Percentiles rank a stretch among this genome's conserved stretches.
Evolutionary conservation across 2,888 invertebrate genomes (phyloP).

Genomic region (Hemistola chrysoprasaria): DNA sequence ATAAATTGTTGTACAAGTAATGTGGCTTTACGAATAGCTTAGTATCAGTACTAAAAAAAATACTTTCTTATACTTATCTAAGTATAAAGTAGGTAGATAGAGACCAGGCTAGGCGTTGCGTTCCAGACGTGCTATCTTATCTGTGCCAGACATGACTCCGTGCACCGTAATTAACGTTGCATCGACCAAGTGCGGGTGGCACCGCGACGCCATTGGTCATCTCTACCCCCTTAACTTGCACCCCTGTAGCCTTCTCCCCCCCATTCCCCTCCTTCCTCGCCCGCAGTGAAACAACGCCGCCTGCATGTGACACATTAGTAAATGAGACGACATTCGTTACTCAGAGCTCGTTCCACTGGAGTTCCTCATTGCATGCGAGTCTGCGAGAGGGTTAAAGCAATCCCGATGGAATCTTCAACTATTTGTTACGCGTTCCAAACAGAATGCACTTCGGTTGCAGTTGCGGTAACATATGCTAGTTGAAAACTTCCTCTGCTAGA

Average conservation of each 20-base stretch:
- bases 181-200: slow-evolving; percentile 48
- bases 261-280: slow-evolving; percentile 33
- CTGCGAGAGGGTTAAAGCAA: slow-evolving; percentile 34
- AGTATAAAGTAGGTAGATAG: too few species aligned
- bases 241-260: slow-evolving; percentile 22
- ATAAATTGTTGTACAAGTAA: too few species aligned
- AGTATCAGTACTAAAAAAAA: too few species aligned
- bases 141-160: slow-evolving; percentile 31
- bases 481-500: slow-evolving; percentile 17
- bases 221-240: slow-evolving; percentile 34
- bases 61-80: too few species aligned
- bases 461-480: slow-evolving; percentile 27
- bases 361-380: slow-evolving; percentile 60
- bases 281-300: slow-evolving; percentile 73
- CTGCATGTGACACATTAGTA: slow-evolving; percentile 83
- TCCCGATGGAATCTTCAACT: slow-evolving; percentile 25
- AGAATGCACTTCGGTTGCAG: slow-evolving; percentile 22
- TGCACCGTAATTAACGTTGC: slow-evolving; percentile 69
- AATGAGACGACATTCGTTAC: slow-evolving; percentile 82
- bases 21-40: too few species aligned
- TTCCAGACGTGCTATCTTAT: slow-evolving; percentile 16
- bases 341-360: slow-evolving; percentile 60
- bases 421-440: slow-evolving; percentile 28
- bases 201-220: slow-evolving; percentile 70
- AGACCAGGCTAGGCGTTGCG: neutral